Percentiles rank a stretch among this genome's conserved stretches.
Evolutionary conservation across 2,797 vertebrate genomes (phyloP).

Genomic region (Leptatherina wallacei): DNA sequence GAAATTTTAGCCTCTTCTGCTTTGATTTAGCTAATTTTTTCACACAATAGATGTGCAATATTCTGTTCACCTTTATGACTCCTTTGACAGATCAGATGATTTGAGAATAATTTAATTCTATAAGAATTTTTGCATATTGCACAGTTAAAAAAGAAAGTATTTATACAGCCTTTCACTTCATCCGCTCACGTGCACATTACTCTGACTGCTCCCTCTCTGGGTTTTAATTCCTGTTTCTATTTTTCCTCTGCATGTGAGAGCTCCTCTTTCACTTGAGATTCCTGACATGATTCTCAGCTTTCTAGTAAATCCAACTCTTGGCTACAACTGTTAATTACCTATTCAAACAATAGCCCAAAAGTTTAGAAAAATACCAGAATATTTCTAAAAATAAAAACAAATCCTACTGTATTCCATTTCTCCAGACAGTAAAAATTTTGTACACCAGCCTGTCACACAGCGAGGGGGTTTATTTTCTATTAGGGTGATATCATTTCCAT

Average conservation of each 20-base stretch:
- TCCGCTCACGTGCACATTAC: conserved; percentile 14
- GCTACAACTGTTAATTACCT: conserved; percentile 40
- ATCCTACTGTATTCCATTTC: conserved; percentile 13
- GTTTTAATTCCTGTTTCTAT: conserved; percentile 57
- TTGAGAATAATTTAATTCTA: not conserved
- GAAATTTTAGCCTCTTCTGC: no score
- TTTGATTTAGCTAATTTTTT: no score
- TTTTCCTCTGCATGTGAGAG: conserved; percentile 41
- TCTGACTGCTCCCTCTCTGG: conserved; percentile 16
- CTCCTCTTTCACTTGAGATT: conserved; percentile 56
- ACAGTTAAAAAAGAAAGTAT: not conserved
- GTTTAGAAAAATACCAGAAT: conserved; percentile 41
- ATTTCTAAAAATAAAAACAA: conserved; percentile 40
- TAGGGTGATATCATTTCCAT: conserved; percentile 55
- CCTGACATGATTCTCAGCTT: conserved; percentile 51
- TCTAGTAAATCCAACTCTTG: conserved; percentile 42
- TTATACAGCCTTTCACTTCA: not conserved
- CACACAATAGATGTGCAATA: fast-evolving
- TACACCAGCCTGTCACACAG: conserved; percentile 55
- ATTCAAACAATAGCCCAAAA: conserved; percentile 44
- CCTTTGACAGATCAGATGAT: not conserved
- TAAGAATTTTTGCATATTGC: conserved; percentile 3
- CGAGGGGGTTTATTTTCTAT: conserved; percentile 63
- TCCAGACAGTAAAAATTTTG: conserved; percentile 13
- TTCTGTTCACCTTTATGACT: not conserved